Conservation (phyloP, 2,888 invertebrate species). For the Homarus gammarus region DNA sequence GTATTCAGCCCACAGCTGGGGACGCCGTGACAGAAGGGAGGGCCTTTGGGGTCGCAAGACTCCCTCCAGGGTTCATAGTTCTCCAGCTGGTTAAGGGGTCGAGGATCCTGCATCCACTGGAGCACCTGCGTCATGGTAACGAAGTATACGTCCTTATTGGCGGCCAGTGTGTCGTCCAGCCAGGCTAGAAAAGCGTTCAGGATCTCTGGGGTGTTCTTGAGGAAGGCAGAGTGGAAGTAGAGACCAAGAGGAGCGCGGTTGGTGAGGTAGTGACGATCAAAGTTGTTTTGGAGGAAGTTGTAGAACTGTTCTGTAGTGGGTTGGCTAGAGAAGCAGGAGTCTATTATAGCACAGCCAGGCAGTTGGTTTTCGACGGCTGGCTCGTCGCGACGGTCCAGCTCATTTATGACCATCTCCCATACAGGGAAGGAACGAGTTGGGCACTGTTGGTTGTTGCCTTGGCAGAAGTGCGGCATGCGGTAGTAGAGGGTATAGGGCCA, state of each 20-base stretch:
- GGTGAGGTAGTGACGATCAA: slow-evolving; percentile 93
- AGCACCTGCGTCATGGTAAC: slow-evolving; percentile 96
- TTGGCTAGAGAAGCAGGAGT: slow-evolving; percentile 93
- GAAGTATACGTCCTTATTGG: slow-evolving; percentile 94
- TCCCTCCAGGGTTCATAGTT: slow-evolving; percentile 97
- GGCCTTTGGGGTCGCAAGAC: slow-evolving; percentile 91
- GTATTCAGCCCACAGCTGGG: slow-evolving; percentile 94
- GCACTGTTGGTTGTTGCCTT: slow-evolving; percentile 94
- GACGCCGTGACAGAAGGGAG: slow-evolving; percentile 92
- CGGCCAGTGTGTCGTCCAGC: slow-evolving; percentile 92
- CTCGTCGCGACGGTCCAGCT: slow-evolving; percentile 93
- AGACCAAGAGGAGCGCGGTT: slow-evolving; percentile 93
- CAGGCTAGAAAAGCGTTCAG: slow-evolving; percentile 95
- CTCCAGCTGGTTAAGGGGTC: slow-evolving; percentile 90
- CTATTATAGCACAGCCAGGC: slow-evolving; percentile 94
- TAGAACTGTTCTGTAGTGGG: slow-evolving; percentile 95
- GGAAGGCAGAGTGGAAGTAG: slow-evolving; percentile 96
- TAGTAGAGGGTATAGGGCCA: slow-evolving; percentile 99
- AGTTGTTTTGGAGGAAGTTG: slow-evolving; percentile 95
- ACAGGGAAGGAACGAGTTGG: slow-evolving; percentile 95
- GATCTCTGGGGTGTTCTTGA: slow-evolving; percentile 94
- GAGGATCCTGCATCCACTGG: slow-evolving; percentile 96
- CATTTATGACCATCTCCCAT: slow-evolving; percentile 98
- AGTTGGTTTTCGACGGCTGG: slow-evolving; percentile 92
- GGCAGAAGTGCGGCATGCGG: slow-evolving; percentile 96